Conservation (phyloP, 2,797 vertebrate genomes). For the Cryptoprocta ferox region DNA sequence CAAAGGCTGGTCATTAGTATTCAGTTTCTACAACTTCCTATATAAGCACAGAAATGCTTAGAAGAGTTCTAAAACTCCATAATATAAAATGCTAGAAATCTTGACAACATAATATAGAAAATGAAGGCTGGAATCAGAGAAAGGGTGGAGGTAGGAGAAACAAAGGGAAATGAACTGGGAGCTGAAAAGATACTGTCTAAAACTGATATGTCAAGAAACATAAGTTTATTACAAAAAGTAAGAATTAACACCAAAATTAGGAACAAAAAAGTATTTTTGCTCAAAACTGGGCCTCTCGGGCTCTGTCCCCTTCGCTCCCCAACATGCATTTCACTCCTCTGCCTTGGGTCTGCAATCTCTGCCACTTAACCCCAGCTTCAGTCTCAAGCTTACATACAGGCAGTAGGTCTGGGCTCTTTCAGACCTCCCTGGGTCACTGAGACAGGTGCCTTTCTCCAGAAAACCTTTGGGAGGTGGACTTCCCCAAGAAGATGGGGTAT, state of each 20-base stretch:
- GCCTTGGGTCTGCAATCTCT: not conserved
- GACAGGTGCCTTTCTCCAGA: slow-evolving; percentile 16
- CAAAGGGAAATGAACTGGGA: not conserved
- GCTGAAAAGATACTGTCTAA: not conserved
- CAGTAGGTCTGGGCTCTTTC: not conserved
- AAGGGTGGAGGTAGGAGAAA: not conserved
- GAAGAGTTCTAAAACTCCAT: not conserved
- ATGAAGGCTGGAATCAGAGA: not conserved
- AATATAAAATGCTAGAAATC: slow-evolving; percentile 1
- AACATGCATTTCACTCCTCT: not conserved
- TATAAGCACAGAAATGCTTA: not conserved
- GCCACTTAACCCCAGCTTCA: not conserved
- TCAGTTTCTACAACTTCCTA: slow-evolving; percentile 1
- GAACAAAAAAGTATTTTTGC: not conserved
- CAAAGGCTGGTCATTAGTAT: not conserved
- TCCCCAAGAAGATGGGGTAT: not conserved
- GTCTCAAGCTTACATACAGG: not conserved
- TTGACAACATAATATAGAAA: not conserved
- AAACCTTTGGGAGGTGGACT: slow-evolving; percentile 12
- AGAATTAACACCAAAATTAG: not conserved
- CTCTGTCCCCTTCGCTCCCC: too few relatives aligned
- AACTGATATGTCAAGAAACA: not conserved
- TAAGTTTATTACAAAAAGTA: not conserved
- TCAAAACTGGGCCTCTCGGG: too few relatives aligned
- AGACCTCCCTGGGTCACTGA: not conserved